Percentiles rank a stretch among this genome's conserved stretches.
These are phyloP conservation scores for Parnassius smintheus DNA, from an alignment of 2,888 invertebrate genomes.

Conservation along the genomic window DNA sequence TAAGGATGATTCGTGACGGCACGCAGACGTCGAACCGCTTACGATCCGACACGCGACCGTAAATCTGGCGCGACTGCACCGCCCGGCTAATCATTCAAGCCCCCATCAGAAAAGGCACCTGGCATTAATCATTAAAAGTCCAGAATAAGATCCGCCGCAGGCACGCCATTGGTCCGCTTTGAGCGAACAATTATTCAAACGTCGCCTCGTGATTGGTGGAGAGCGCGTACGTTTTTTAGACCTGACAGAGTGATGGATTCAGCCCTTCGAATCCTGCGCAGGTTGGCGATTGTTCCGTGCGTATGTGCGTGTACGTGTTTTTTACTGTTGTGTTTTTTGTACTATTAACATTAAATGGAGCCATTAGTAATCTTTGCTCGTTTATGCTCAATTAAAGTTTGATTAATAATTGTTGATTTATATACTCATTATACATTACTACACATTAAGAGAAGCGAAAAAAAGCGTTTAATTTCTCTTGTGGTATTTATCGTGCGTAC, in stretches of 20 bases:
- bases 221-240: slow-evolving; percentile 61
- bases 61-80: slow-evolving; percentile 64
- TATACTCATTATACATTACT: neutral
- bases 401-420: slow-evolving; percentile 5
- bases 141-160: slow-evolving; percentile 63
- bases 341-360: slow-evolving; percentile 17
- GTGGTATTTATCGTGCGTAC: too few relatives aligned
- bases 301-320: slow-evolving; percentile 20
- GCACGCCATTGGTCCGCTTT: slow-evolving; percentile 65
- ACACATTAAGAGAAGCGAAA: too few relatives aligned
- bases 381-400: slow-evolving; percentile 1
- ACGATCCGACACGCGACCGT: slow-evolving; percentile 59
- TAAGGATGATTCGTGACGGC: slow-evolving; percentile 49
- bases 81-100: slow-evolving; percentile 75
- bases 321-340: slow-evolving; percentile 22
- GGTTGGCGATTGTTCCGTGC: slow-evolving; percentile 11
- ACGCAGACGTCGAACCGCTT: slow-evolving; percentile 33
- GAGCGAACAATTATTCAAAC: slow-evolving; percentile 79
- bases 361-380: slow-evolving; percentile 4
- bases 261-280: slow-evolving; percentile 76
- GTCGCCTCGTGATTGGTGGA: slow-evolving; percentile 63
- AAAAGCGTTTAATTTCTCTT: too few relatives aligned
- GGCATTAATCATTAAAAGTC: slow-evolving; percentile 72
- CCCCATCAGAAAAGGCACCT: slow-evolving; percentile 58
- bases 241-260: slow-evolving; percentile 75